A percentile compares a stretch with the other conserved stretches of the same genome.
These are phyloP conservation scores for Peromyscus melanophrys DNA, from an alignment of 2,797 vertebrate species.

Conservation along the genomic window DNA sequence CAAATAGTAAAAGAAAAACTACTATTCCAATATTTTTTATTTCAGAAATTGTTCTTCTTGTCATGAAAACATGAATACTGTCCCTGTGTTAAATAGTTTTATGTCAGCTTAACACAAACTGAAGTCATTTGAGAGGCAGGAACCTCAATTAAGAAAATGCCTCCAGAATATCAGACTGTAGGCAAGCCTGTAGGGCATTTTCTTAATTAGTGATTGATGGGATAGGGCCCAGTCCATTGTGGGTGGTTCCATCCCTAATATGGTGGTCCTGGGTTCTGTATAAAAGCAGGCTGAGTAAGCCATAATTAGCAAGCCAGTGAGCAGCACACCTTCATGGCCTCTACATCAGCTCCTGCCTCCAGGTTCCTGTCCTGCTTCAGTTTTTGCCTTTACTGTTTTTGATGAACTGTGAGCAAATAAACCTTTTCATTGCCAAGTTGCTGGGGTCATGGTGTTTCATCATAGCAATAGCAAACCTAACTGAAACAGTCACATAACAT, in stretches of 20 bases:
- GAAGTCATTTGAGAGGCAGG: neutral
- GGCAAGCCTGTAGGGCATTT: neutral
- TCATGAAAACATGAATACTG: neutral
- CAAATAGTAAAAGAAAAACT: neutral
- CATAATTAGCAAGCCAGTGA: neutral
- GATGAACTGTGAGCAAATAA: neutral
- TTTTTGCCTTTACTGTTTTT: no score
- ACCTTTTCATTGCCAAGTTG: neutral
- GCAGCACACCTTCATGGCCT: neutral
- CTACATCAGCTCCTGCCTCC: neutral
- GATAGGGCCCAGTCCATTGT: neutral
- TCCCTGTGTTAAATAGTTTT: neutral
- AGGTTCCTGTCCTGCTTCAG: neutral
- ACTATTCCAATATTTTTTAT: neutral
- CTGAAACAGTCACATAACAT: neutral
- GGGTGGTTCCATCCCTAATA: neutral
- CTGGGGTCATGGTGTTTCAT: neutral
- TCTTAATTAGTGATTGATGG: neutral
- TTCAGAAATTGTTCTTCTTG: neutral
- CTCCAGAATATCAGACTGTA: neutral
- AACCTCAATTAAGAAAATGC: neutral
- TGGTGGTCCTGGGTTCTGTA: neutral
- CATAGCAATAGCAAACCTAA: neutral
- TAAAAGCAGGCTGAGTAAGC: neutral
- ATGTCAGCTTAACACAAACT: neutral